Percentiles rank a stretch among this genome's conserved stretches.
Conservation (phyloP, 2,113 vertebrate species). For the Dicaeum eximium region DNA sequence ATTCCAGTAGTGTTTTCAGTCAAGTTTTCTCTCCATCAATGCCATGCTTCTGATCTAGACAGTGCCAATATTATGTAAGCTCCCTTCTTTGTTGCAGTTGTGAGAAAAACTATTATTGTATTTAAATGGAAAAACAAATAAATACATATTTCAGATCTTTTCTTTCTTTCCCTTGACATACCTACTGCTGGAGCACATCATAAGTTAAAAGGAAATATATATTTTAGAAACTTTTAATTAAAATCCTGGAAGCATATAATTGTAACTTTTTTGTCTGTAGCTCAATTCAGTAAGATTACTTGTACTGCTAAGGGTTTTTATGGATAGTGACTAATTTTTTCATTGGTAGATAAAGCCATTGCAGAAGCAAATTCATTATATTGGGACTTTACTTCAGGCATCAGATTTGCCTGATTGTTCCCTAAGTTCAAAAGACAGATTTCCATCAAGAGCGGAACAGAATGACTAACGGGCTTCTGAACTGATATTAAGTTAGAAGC, state of each 20-base stretch:
- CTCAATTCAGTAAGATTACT: neutral
- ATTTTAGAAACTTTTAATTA: slow-evolving; percentile 24
- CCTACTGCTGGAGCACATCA: neutral
- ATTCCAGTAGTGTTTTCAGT: neutral
- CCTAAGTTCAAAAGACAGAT: slow-evolving; percentile 42
- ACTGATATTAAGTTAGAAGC: neutral
- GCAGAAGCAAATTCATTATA: neutral
- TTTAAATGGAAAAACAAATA: neutral
- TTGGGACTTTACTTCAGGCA: neutral
- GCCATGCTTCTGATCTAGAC: neutral
- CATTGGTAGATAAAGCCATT: neutral
- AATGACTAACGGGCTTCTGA: neutral
- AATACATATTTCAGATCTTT: neutral
- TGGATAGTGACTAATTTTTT: neutral
- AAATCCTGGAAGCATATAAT: neutral
- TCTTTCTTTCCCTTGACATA: neutral
- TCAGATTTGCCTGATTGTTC: slow-evolving; percentile 4
- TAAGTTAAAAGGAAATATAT: neutral
- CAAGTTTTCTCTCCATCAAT: neutral
- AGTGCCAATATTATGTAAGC: neutral
- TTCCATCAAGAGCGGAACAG: slow-evolving; percentile 22
- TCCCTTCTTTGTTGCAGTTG: neutral
- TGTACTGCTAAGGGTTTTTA: neutral
- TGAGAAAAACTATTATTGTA: neutral
- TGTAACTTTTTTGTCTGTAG: neutral